Evolutionary conservation across 1,140 invertebrate genomes (phyloP), one percentile per base, ranked within the genome.

Genomic region (Drosophila repletoides): DNA sequence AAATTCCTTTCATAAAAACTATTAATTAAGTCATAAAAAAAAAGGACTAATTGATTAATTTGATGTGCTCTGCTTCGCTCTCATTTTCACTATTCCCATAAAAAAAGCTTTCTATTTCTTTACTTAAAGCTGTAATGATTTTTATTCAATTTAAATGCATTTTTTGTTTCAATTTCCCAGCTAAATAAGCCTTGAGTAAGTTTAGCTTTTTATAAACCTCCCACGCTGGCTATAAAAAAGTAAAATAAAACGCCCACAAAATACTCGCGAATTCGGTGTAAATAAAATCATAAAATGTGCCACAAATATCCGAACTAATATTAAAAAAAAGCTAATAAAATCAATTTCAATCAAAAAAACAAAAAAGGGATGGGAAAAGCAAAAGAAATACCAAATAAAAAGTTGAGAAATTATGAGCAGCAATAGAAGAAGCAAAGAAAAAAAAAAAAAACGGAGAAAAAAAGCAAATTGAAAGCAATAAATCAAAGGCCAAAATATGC

Each of bases 281-380:
- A 73, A 79, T 79, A 51, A 69, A 77, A 64, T 26, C 64, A 74
- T 77, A 70, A 79, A 77, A 79, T 38, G 34, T 49, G 48, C 58
- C 75, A 60, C 75, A 77, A 64, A 73, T 79, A 69, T 77, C 51
- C 67, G 29, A 77, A 65, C 75, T 73, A 69, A 79, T 69, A 61
- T 72, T 60, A 22, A 59, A 76, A 36, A 52, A 58, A 75, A 41
- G 36, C 51, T 79, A 77, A 79, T 79, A 79, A 79, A 79, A 79
- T 79, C 75, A 79, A 79, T 79, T 79, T 79, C 75, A 79, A 79
- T 79, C 75, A 74, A 76, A 72, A 66, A 65, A 68, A 51, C 51
- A 61, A 58, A 46, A 29, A 3, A 64, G 2, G 46, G 22, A 38
- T 38, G 63, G 46, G 60, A 68, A 56, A 9, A 12, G 19, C 4